Base-by-base conservation (phyloP, 2,797 vertebrate species). In the Anguilla obscura region DNA sequence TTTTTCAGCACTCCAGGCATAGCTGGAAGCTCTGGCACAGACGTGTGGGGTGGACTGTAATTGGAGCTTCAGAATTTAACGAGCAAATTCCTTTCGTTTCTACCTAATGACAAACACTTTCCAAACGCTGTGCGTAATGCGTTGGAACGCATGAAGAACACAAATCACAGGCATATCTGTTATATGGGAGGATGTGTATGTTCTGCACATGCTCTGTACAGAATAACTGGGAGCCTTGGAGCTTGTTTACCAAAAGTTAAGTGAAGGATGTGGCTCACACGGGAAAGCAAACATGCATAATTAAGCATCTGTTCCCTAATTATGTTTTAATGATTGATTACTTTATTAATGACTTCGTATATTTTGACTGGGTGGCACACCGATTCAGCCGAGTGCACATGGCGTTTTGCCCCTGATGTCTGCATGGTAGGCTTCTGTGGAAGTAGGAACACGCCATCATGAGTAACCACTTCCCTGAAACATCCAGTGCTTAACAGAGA, bases 11-110 rank as follows among this genome's bases (percentile, higher is more conserved):
- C 36, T 45, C 30, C 58, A 5, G 58, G 7, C 60, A 16, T 9
- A 66, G 86, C 69, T 54, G 48, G 27, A 14, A 4, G 40, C 50
- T 48, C 48, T 56, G 66, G 30, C 30, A 79, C 86, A 12, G 8
- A 87, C 16, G 2, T 8, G 27, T 36, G 10, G 71, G 71, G 80
- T 33, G 3, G 14, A 79, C 50, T 33, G 36, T 76, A 86, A 86
- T 76, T 45, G 16, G 85, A 79, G 40, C 45, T 40, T 86, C 50
- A 79, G 63, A 54, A 33, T 79, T 54, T 40, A 76, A 71, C 69
- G 27, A 66, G 0, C 58, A 45, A 21, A 12, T 50, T 16, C 33
- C 40, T 54, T 7, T 36, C 12, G 12, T 1, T 40, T 58, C 74
- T 36, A 79, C 60, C 30, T 27, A 74, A 80, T 80, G 0, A 74